These are phyloP conservation scores for Nannoperca obscura DNA, from an alignment of 2,797 vertebrate species.

Conservation along the genomic window DNA sequence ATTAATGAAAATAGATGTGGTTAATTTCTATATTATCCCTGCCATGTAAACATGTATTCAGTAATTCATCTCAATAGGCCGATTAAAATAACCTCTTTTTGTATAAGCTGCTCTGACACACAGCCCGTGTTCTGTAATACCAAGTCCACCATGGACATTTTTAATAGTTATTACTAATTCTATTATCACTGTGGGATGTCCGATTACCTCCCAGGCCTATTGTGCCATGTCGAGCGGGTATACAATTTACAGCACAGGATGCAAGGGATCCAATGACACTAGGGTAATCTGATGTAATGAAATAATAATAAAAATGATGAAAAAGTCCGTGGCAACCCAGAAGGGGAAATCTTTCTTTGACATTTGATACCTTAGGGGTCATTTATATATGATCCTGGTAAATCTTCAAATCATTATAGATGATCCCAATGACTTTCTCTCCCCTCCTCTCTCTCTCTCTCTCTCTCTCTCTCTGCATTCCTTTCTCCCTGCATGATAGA, in stretches of 20 bases:
- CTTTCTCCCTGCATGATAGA: conserved; percentile 53
- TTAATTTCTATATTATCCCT: conserved; percentile 25
- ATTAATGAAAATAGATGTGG: conserved; percentile 28
- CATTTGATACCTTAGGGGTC: conserved; percentile 46
- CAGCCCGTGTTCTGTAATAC: conserved; percentile 25
- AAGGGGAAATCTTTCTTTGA: conserved; percentile 32
- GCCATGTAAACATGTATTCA: conserved; percentile 42
- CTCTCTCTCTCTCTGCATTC: conserved; percentile 3
- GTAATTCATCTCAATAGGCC: conserved; percentile 17
- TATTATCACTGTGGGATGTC: conserved; percentile 59
- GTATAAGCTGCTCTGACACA: conserved; percentile 37
- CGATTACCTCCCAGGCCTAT: conserved; percentile 55
- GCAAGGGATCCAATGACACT: conserved; percentile 58
- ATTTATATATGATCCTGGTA: conserved; percentile 65
- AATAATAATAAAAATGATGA: conserved; percentile 63
- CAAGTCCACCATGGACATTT: conserved; percentile 42
- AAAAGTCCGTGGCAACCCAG: conserved; percentile 19
- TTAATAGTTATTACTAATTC: conserved; percentile 65
- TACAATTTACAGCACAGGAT: conserved; percentile 62
- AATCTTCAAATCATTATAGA: conserved; percentile 66
- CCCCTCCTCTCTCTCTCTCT: conserved; percentile 4
- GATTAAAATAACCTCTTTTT: conserved; percentile 43
- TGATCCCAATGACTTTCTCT: conserved; percentile 55
- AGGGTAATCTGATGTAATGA: conserved; percentile 62
- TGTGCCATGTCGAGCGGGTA: conserved; percentile 44